A percentile compares a stretch with the other conserved stretches of the same genome.
phyloP scores from a whole-genome alignment of 2,113 vertebrate species.

The Actenoides hombroni region DNA sequence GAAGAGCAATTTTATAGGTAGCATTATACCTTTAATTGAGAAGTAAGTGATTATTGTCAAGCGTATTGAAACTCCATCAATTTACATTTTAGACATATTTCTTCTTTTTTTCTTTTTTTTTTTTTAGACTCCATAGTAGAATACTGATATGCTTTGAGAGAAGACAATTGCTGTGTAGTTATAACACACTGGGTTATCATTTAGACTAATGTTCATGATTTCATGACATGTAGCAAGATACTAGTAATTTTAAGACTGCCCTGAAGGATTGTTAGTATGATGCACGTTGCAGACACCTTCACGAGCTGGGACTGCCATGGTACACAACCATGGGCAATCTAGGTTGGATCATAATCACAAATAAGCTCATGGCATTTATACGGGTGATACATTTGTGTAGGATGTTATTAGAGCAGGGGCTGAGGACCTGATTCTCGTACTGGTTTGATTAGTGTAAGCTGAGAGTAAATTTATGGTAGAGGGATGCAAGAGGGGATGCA shows the following conservation, averaged over 20 bases:
- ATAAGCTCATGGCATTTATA: neutral
- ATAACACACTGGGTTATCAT: neutral
- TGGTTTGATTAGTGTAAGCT: neutral
- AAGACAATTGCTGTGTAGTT: neutral
- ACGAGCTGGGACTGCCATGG: neutral
- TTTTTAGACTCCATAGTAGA: neutral
- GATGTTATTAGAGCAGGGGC: neutral
- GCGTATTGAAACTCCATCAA: neutral
- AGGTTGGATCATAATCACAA: neutral
- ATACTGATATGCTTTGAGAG: neutral
- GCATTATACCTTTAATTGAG: neutral
- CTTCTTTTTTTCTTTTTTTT: neutral
- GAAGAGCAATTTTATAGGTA: neutral
- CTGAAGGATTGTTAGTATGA: neutral
- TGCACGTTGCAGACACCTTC: neutral
- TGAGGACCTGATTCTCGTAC: neutral
- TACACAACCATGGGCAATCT: neutral
- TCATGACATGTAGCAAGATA: neutral
- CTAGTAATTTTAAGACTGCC: neutral
- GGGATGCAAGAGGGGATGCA: neutral
- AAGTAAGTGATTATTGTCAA: neutral
- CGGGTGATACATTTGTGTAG: neutral
- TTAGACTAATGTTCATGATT: neutral
- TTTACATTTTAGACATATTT: neutral
- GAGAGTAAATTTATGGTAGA: neutral